A percentile compares a stretch with the other conserved stretches of the same genome.
Conservation (phyloP, 2,113 vertebrate genomes). For the Hippocampus zosterae region DNA sequence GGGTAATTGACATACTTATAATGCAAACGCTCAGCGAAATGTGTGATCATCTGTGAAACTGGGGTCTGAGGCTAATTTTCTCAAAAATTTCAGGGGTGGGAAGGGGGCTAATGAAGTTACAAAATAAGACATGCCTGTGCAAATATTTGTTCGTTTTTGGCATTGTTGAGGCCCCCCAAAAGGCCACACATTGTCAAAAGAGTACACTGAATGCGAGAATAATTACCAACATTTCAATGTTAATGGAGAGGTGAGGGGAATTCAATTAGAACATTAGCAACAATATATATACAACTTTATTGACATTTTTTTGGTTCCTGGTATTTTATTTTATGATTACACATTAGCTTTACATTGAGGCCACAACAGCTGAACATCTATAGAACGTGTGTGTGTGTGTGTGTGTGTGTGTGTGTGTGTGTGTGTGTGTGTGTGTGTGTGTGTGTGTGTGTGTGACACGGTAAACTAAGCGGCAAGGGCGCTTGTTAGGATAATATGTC, state of each 20-base stretch:
- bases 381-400: constrained; percentile 29
- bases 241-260: neutral
- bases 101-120: too few relatives aligned
- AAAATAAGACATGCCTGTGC: too few relatives aligned
- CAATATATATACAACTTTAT: neutral
- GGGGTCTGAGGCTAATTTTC: too few relatives aligned
- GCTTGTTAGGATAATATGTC: constrained; percentile 83
- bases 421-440: constrained; percentile 32
- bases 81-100: too few relatives aligned
- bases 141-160: too few relatives aligned
- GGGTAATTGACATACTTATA: too few relatives aligned
- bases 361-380: constrained; percentile 63
- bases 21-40: too few relatives aligned
- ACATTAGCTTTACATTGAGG: constrained; percentile 59
- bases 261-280: neutral
- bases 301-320: constrained; percentile 6
- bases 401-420: constrained; percentile 35
- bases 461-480: constrained; percentile 73
- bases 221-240: too few relatives aligned
- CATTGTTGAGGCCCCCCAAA: too few relatives aligned
- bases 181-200: too few relatives aligned
- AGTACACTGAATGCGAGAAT: too few relatives aligned
- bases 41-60: too few relatives aligned
- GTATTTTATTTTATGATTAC: constrained; percentile 57
- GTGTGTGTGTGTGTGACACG: constrained; percentile 60